A percentile compares a stretch with the other conserved stretches of the same genome.
Conservation (phyloP, 2,113 vertebrate species). For the Gadus macrocephalus region DNA sequence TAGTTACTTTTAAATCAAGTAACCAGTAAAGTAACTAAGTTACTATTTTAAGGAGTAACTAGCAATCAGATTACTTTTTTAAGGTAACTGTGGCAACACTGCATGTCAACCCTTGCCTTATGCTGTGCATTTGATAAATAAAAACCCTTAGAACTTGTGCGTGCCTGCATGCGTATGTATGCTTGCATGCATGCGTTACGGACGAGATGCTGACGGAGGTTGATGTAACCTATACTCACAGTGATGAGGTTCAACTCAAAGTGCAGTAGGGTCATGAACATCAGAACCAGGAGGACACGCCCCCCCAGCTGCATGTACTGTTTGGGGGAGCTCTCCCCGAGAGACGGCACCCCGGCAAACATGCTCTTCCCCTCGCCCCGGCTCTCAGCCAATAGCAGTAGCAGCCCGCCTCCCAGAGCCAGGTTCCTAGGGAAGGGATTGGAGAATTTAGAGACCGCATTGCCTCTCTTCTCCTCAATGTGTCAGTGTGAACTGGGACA, state of each 20-base stretch:
- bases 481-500: not conserved
- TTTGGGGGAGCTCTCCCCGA: conserved; percentile 94
- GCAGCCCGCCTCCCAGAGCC: conserved; percentile 89
- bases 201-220: not conserved
- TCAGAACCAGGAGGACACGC: conserved; percentile 89
- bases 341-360: conserved; percentile 94
- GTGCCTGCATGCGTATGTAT: too few relatives aligned
- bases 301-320: conserved; percentile 99
- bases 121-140: too few relatives aligned
- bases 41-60: too few relatives aligned
- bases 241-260: conserved; percentile 92
- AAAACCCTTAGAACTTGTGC: too few relatives aligned
- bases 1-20: too few relatives aligned
- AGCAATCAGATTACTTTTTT: too few relatives aligned
- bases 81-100: too few relatives aligned
- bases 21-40: too few relatives aligned
- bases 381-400: conserved; percentile 91
- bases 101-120: too few relatives aligned
- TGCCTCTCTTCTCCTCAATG: too few relatives aligned
- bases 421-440: conserved; percentile 77
- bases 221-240: conserved; percentile 72
- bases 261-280: conserved; percentile 99
- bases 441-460: too few relatives aligned
- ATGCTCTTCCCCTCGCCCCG: conserved; percentile 97
- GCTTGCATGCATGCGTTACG: too few relatives aligned